phyloP scores from a whole-genome alignment of 2,113 vertebrate genomes.

The Panurus biarmicus region DNA sequence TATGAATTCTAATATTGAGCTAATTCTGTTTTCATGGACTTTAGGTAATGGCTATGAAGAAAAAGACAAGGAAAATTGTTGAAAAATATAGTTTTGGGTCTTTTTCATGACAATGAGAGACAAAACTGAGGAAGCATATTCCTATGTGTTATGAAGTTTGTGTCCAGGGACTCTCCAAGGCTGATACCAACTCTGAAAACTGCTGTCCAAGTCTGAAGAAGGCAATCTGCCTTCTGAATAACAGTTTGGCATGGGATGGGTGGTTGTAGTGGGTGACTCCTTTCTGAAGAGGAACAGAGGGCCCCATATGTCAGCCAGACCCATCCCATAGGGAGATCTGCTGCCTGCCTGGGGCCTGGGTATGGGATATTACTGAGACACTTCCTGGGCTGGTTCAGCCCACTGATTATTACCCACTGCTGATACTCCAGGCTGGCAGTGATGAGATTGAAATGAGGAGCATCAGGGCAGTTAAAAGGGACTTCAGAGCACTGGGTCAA shows the following conservation, averaged over 20 bases:
- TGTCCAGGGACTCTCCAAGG: not conserved
- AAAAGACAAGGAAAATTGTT: not conserved
- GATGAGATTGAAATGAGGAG: not conserved
- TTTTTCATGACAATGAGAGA: not conserved
- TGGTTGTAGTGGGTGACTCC: not conserved
- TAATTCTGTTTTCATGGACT: not conserved
- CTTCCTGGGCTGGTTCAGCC: not conserved
- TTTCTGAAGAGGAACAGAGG: not conserved
- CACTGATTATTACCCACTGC: not conserved
- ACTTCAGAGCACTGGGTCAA: not conserved
- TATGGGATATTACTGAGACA: not conserved
- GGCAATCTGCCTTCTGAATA: not conserved
- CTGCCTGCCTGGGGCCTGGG: not conserved
- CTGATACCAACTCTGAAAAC: not conserved
- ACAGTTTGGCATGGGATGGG: not conserved
- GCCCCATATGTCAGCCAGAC: accelerated
- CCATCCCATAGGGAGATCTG: not conserved
- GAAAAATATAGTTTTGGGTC: not conserved
- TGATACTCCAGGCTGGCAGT: not conserved
- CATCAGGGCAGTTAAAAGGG: not conserved
- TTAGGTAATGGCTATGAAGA: not conserved
- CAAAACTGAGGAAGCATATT: not conserved
- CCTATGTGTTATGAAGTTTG: not conserved
- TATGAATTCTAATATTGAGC: not conserved
- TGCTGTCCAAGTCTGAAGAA: not conserved